phyloP scores from a whole-genome alignment of 2,797 vertebrate species.

The Chaunax sp. region DNA sequence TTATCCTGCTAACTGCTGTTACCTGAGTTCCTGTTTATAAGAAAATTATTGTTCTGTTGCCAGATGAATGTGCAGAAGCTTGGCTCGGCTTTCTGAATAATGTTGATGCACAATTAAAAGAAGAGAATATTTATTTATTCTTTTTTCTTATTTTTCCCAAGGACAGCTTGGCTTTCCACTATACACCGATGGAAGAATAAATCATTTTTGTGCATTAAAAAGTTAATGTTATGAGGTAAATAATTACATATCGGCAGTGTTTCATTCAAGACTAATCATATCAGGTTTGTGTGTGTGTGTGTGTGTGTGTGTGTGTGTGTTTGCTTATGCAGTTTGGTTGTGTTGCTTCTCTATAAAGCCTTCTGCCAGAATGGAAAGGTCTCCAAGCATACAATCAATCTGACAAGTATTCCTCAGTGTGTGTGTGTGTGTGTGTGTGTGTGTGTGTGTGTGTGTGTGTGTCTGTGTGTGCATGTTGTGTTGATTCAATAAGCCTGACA shows the following conservation, averaged over 20 bases:
- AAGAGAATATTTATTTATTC: slow-evolving; percentile 27
- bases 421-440: slow-evolving; percentile 1
- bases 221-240: not conserved
- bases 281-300: not conserved
- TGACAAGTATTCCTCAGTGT: slow-evolving; percentile 45
- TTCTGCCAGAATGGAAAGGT: slow-evolving; percentile 18
- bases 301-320: not conserved
- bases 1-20: slow-evolving; percentile 47
- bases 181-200: not conserved
- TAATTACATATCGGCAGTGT: not conserved
- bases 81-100: slow-evolving; percentile 37
- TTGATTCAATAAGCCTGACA: no score
- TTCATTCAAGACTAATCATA: not conserved
- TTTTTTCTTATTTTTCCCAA: no score
- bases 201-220: not conserved
- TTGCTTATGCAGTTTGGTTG: not conserved
- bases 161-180: slow-evolving; percentile 11
- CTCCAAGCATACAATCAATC: slow-evolving; percentile 34
- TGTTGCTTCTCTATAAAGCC: not conserved
- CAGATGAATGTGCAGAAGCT: slow-evolving; percentile 41
- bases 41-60: slow-evolving; percentile 33
- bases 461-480: not conserved
- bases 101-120: slow-evolving; percentile 35
- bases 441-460: slow-evolving; percentile 4
- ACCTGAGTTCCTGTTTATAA: slow-evolving; percentile 54